phyloP scores from a whole-genome alignment of 2,888 invertebrate species.

The Meiosimyza platycephala region DNA sequence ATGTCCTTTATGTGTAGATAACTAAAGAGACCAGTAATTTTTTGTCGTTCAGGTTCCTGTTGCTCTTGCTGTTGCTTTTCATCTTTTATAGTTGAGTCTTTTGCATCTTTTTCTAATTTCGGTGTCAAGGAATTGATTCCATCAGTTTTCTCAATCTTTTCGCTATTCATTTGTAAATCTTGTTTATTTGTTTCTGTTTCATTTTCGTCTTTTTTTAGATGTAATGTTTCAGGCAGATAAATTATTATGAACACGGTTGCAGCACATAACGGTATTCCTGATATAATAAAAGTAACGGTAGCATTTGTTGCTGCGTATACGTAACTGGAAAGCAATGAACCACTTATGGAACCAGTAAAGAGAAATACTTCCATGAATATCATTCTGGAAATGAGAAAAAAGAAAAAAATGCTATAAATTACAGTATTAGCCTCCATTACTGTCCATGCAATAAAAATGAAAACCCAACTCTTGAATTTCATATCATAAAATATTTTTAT shows the following conservation, averaged over 20 bases:
- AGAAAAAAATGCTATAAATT: neutral
- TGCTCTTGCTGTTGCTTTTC: neutral
- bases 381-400: slow-evolving; percentile 69
- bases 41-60: slow-evolving; percentile 8
- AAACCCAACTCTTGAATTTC: neutral
- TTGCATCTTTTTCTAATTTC: slow-evolving; percentile 14
- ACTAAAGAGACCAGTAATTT: slow-evolving; percentile 56
- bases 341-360: slow-evolving; percentile 73
- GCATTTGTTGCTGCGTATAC: slow-evolving; percentile 67
- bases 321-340: slow-evolving; percentile 72
- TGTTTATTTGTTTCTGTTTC: slow-evolving; percentile 40
- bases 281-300: slow-evolving; percentile 58
- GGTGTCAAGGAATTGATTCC: slow-evolving; percentile 25
- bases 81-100: neutral
- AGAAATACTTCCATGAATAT: slow-evolving; percentile 72
- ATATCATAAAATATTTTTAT: neutral
- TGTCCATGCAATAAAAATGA: too few relatives aligned
- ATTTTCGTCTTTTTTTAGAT: slow-evolving; percentile 44
- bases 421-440: neutral
- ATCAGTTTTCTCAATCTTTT: slow-evolving; percentile 40
- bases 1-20: slow-evolving; percentile 59
- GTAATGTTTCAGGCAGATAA: slow-evolving; percentile 61
- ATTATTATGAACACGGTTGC: slow-evolving; percentile 56
- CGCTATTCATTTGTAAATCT: slow-evolving; percentile 36
- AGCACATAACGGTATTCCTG: slow-evolving; percentile 54